Evolutionary conservation across 2,888 invertebrate genomes (phyloP).

Genomic region (Noctua fimbriata): DNA sequence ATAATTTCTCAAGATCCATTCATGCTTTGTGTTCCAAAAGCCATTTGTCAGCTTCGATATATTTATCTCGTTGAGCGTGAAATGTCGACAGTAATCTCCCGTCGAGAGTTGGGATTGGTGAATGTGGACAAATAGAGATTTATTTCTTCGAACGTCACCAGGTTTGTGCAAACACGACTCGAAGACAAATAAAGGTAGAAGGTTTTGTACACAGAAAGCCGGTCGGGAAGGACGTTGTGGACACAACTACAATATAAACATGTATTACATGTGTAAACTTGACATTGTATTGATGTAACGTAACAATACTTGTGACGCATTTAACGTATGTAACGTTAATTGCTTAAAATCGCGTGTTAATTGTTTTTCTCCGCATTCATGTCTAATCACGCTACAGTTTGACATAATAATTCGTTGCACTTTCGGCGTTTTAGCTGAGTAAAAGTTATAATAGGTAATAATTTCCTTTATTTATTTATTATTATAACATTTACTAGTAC

Average conservation of each 20-base stretch:
- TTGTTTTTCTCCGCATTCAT: slow-evolving; percentile 27
- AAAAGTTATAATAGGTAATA: not conserved
- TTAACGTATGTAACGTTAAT: slow-evolving; percentile 21
- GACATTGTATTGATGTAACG: slow-evolving; percentile 74
- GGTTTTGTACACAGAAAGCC: slow-evolving; percentile 77
- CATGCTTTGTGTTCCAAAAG: slow-evolving; percentile 62
- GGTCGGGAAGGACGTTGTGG: slow-evolving; percentile 76
- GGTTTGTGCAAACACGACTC: slow-evolving; percentile 82
- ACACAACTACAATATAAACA: slow-evolving; percentile 74
- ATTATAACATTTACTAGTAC: no score
- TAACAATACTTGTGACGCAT: slow-evolving; percentile 45
- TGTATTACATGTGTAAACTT: slow-evolving; percentile 74
- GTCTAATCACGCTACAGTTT: not conserved
- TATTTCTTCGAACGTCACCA: slow-evolving; percentile 80
- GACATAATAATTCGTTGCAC: slow-evolving; percentile 36
- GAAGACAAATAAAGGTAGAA: slow-evolving; percentile 78
- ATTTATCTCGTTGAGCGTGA: slow-evolving; percentile 75
- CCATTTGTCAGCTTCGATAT: slow-evolving; percentile 70
- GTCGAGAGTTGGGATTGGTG: slow-evolving; percentile 79
- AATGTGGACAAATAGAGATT: slow-evolving; percentile 85
- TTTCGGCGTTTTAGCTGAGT: slow-evolving; percentile 16
- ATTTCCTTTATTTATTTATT: no score
- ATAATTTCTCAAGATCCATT: slow-evolving; percentile 60
- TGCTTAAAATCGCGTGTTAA: slow-evolving; percentile 42
- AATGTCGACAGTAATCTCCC: slow-evolving; percentile 74